These are phyloP conservation scores for Chaenogobius annularis DNA, from an alignment of 2,113 vertebrate species.

Conservation along the genomic window DNA sequence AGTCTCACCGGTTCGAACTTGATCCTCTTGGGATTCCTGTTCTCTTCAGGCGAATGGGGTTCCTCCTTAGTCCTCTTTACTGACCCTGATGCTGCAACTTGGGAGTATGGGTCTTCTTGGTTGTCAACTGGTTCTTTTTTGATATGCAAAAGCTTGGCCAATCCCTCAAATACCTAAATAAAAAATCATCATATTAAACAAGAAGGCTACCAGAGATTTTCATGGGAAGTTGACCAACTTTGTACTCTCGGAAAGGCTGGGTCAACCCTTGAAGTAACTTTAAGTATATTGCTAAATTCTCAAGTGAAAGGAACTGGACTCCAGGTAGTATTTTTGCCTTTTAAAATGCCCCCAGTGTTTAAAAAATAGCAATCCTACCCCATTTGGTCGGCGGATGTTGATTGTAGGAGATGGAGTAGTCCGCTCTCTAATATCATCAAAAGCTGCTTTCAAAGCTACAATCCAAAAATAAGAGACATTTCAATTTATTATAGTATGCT, in stretches of 20 bases:
- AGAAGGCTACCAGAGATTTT: no score
- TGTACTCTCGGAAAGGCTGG: no score
- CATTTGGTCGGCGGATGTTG: not conserved
- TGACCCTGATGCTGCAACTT: not conserved
- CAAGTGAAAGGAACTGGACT: no score
- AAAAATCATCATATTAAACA: not conserved
- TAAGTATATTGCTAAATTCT: no score
- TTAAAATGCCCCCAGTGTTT: not conserved
- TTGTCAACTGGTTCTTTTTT: conserved; percentile 3
- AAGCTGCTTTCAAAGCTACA: conserved; percentile 31
- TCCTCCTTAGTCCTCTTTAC: not conserved
- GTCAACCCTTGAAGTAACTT: no score
- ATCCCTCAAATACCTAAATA: not conserved
- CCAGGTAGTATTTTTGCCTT: no score
- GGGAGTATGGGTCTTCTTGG: not conserved
- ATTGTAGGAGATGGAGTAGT: not conserved
- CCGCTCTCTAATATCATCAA: not conserved
- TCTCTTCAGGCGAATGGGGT: accelerated
- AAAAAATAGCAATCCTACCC: conserved; percentile 20
- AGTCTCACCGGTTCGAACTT: conserved; percentile 26
- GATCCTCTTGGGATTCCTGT: not conserved
- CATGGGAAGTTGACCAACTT: no score
- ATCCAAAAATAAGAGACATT: not conserved
- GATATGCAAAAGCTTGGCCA: not conserved
- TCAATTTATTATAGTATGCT: not conserved